Evolutionary conservation across 2,888 invertebrate species (phyloP).

Genomic region (Cephus runcator): DNA sequence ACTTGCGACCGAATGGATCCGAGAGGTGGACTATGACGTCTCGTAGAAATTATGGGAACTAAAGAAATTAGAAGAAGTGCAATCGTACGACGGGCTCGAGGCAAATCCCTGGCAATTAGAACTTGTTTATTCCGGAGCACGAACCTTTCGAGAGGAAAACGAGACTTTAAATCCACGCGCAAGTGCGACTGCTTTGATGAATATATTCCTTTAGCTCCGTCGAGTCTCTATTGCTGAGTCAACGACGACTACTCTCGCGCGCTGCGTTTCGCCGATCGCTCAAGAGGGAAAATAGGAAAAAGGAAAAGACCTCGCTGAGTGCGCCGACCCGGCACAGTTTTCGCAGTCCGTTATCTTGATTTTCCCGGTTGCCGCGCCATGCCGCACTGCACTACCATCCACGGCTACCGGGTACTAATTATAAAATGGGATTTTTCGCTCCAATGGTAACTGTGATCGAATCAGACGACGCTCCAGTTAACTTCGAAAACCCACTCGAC

Average conservation of each 20-base stretch:
- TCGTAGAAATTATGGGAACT: neutral
- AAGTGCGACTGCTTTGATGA: neutral
- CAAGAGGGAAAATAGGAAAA: neutral
- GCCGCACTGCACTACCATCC: neutral
- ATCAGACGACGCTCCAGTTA: neutral
- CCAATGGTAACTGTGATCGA: neutral
- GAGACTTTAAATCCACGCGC: neutral
- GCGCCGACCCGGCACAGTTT: neutral
- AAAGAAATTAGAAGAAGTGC: neutral
- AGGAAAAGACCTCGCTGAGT: neutral
- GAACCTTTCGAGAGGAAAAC: neutral
- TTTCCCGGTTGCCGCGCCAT: neutral
- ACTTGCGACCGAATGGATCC: neutral
- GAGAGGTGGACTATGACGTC: neutral
- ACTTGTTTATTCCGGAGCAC: neutral
- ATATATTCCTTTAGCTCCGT: neutral
- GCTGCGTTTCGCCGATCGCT: neutral
- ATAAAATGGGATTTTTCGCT: neutral
- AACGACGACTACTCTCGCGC: neutral
- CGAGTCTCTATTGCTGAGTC: neutral
- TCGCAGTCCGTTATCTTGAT: conserved; percentile 4
- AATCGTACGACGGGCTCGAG: neutral
- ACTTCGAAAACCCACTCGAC: neutral
- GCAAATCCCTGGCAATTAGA: neutral
- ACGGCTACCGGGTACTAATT: neutral